These are phyloP conservation scores for Chaenogobius annularis DNA, from an alignment of 2,113 vertebrate genomes.

Conservation along the genomic window DNA sequence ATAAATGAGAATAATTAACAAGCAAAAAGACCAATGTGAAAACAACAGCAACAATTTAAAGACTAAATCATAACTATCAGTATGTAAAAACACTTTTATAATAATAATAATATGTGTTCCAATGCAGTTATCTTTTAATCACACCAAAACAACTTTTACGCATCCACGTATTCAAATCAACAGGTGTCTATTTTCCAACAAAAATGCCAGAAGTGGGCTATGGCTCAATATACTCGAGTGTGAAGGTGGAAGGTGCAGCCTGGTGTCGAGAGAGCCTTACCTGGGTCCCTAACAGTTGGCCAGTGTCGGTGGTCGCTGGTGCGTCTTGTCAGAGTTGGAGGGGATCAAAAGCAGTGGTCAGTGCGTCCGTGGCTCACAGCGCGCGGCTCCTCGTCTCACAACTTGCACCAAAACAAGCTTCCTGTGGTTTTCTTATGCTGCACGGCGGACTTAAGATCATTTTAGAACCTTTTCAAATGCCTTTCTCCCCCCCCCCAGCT, in stretches of 20 bases:
- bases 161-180: slow-evolving; percentile 44
- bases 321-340: slow-evolving; percentile 64
- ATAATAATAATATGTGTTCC: background rate
- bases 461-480: slow-evolving; percentile 57
- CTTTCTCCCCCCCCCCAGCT: slow-evolving; percentile 44
- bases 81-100: background rate
- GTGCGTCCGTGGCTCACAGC: slow-evolving; percentile 27
- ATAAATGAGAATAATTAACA: no score
- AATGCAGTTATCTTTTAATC: background rate
- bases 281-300: slow-evolving; percentile 70
- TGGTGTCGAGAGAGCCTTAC: slow-evolving; percentile 58
- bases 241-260: background rate
- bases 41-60: background rate
- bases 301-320: slow-evolving; percentile 50
- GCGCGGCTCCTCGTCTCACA: slow-evolving; percentile 28
- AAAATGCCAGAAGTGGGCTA: background rate
- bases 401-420: slow-evolving; percentile 55
- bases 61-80: background rate
- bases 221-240: background rate
- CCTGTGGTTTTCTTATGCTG: slow-evolving; percentile 57
- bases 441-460: slow-evolving; percentile 65
- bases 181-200: slow-evolving; percentile 50
- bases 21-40: background rate
- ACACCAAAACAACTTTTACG: slow-evolving; percentile 39
- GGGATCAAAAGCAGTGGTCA: slow-evolving; percentile 34